Base-by-base conservation (phyloP, 1,140 invertebrate species). In the Maconellicoccus hirsutus region DNA sequence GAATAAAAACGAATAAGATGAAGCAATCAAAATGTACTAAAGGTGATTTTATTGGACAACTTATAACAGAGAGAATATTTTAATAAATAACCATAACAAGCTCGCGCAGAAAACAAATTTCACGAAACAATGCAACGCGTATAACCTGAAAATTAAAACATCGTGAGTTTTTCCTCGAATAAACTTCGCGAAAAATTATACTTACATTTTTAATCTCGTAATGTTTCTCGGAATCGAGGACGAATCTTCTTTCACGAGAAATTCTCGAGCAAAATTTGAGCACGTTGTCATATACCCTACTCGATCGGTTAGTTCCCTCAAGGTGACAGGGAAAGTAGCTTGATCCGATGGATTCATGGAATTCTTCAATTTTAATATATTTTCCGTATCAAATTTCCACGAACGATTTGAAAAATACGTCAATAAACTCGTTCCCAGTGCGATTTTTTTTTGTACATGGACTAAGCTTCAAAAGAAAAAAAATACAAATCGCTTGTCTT, bases 361-460 rank as follows among this genome's bases (percentile, higher is more conserved):
- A 0, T 84, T 78, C 75, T 84, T 82, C 0, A 97, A 76, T 72
- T 84, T 78, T 23, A 86, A 76, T 72, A 89, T 83, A 74, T 86
- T 86, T n/a, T 85, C 79, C 26, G 86, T 90, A 63, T 86, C 83
- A 77, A 97, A 97, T 71, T 84, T 80, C 94, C 94, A 98, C 76
- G 94, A 85, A 52, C 90, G 83, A 8, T 89, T 93, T 0, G 94
- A 96, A 78, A 97, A 98, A 77, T 92, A 97, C 78, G 96, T 91
- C 1, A 97, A 79, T 0, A 91, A 83, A 71, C 87, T 84, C 1
- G 91, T 79, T 0, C 90, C 90, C 59, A 86, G 82, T 4, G 85
- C 82, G 72, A 91, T 89, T 71, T 86, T 83, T 29, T 84, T 86
- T 76, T 91, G 88, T 70, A 92, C 84, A 23, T 85, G 83, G 19